Evolutionary conservation across 2,888 invertebrate genomes (phyloP).

Genomic region (Drosophila siamana): DNA sequence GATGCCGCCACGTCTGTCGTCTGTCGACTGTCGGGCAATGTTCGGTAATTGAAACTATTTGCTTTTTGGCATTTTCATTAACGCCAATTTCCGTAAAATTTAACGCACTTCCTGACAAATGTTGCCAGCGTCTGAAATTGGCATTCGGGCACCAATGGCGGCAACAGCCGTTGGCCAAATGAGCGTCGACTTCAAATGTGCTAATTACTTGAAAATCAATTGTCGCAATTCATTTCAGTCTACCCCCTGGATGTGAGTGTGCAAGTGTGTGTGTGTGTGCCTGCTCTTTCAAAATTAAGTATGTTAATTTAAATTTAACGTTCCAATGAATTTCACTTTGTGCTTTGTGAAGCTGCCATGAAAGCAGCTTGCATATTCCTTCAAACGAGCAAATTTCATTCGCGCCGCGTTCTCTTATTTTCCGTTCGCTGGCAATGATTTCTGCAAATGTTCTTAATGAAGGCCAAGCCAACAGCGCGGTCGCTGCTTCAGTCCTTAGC

Average conservation of each 20-base stretch:
- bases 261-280: constrained; percentile 6
- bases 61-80: constrained; percentile 73
- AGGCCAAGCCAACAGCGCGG: constrained; percentile 40
- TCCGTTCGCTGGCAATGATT: constrained; percentile 38
- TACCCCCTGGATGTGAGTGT: neutral
- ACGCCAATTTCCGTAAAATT: constrained; percentile 72
- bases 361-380: constrained; percentile 30
- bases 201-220: constrained; percentile 79
- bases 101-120: constrained; percentile 74
- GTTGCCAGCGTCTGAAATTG: constrained; percentile 56
- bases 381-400: constrained; percentile 24
- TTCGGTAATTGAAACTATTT: constrained; percentile 78
- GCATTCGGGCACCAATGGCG: constrained; percentile 11
- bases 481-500: constrained; percentile 9
- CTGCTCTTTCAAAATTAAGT: constrained; percentile 66
- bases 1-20: constrained; percentile 6
- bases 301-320: constrained; percentile 80
- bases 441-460: constrained; percentile 68
- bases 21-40: constrained; percentile 8
- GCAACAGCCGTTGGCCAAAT: constrained; percentile 42
- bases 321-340: constrained; percentile 70
- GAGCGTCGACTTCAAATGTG: constrained; percentile 46
- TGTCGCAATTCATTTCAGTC: constrained; percentile 75
- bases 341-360: constrained; percentile 8
- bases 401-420: constrained; percentile 3